phyloP scores from a whole-genome alignment of 2,113 vertebrate genomes.

The Poecilia latipinna region DNA sequence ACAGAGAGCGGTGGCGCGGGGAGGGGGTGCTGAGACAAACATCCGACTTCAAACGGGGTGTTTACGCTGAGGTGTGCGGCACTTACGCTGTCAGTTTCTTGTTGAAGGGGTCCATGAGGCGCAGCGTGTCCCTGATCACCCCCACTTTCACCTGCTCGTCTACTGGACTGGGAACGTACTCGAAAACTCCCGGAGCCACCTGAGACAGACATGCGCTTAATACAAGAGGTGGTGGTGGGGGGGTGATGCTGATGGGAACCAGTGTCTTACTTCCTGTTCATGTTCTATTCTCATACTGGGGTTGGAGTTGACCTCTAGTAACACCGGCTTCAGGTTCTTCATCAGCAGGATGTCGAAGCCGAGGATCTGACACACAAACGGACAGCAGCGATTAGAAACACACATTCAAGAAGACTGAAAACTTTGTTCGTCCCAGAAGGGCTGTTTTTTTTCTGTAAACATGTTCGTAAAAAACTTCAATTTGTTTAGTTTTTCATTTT shows the following conservation, averaged over 20 bases:
- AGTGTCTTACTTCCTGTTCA: conserved; percentile 87
- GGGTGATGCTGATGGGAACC: too few species aligned
- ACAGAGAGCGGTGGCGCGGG: background rate
- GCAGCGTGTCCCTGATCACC: conserved; percentile 94
- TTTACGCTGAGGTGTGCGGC: background rate
- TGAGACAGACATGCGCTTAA: conserved; percentile 58
- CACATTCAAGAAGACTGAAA: background rate
- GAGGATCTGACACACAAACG: conserved; percentile 86
- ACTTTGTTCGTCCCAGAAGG: background rate
- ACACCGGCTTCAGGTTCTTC: conserved; percentile 94
- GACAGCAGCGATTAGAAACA: background rate
- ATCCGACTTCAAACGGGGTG: background rate
- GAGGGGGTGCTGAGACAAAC: background rate
- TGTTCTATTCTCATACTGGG: conserved; percentile 99
- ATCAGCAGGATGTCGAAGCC: conserved; percentile 98
- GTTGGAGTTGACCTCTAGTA: conserved; percentile 97
- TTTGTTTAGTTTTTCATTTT: too few species aligned
- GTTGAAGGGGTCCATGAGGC: conserved; percentile 89
- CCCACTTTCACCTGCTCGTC: conserved; percentile 96
- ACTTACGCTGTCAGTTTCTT: conserved; percentile 74
- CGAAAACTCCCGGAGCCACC: conserved; percentile 93
- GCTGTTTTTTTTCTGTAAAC: too few species aligned
- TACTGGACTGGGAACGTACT: conserved; percentile 92
- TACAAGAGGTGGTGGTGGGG: background rate
- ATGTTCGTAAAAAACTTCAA: too few species aligned